Conservation (phyloP, 1,140 invertebrate species). For the Venturia canescens region DNA sequence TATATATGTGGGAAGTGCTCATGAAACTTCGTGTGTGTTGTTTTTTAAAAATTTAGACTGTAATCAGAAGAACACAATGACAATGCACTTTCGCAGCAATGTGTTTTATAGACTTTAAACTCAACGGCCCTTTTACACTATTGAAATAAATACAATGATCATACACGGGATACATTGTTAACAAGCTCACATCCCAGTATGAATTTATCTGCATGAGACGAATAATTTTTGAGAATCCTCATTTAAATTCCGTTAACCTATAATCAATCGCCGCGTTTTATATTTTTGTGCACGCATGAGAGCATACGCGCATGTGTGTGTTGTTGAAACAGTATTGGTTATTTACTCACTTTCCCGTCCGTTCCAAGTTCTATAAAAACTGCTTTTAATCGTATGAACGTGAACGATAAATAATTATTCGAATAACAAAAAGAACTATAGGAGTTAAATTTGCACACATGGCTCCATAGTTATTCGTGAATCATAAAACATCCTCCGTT, state of each 20-base stretch:
- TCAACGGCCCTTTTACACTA: background rate
- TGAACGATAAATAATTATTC: too few species aligned
- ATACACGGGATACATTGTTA: background rate
- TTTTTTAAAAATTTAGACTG: background rate
- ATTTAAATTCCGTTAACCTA: conserved; percentile 1
- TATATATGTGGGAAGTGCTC: conserved; percentile 1
- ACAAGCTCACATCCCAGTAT: background rate
- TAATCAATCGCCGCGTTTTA: background rate
- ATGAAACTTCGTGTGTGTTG: background rate
- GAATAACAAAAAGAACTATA: too few species aligned
- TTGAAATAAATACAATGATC: conserved; percentile 1
- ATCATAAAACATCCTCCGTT: too few species aligned
- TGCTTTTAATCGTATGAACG: too few species aligned
- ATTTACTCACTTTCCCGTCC: too few species aligned
- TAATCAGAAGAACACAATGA: background rate
- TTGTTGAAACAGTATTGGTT: too few species aligned
- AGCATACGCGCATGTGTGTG: too few species aligned
- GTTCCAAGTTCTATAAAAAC: too few species aligned
- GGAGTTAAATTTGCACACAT: too few species aligned
- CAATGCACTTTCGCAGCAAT: background rate
- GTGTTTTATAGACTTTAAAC: background rate
- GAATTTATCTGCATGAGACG: background rate
- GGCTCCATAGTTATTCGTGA: too few species aligned
- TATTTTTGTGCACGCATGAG: too few species aligned
- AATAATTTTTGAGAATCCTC: background rate